Percentiles rank a stretch among this genome's conserved stretches.
Conservation (phyloP, 1,140 invertebrate species). For the Cephus cinctus region DNA sequence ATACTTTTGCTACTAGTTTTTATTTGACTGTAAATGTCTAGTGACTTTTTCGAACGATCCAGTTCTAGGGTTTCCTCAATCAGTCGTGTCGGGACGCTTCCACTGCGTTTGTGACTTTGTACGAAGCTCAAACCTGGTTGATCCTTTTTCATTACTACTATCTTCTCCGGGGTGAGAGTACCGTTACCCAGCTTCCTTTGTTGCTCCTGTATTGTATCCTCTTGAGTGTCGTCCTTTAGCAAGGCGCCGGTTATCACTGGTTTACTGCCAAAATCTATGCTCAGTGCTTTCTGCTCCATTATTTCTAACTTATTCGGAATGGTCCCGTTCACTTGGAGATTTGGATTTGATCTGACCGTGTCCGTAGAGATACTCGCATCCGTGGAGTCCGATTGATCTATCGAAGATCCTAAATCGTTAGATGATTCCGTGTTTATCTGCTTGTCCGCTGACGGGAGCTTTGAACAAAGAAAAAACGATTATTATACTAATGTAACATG, state of each 20-base stretch:
- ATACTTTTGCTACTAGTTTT: constrained; percentile 50
- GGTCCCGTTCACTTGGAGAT: constrained; percentile 41
- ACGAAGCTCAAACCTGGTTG: constrained; percentile 40
- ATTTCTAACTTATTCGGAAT: constrained; percentile 34
- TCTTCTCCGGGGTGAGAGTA: constrained; percentile 42
- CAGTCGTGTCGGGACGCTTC: constrained; percentile 47
- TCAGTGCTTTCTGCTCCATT: constrained; percentile 36
- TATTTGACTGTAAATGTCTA: constrained; percentile 53
- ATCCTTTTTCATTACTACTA: constrained; percentile 15
- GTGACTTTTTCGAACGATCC: constrained; percentile 44
- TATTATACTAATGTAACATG: too few relatives aligned
- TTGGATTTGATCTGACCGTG: constrained; percentile 43
- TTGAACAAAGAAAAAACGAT: too few relatives aligned
- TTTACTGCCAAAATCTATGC: constrained; percentile 49
- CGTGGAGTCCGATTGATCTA: constrained; percentile 42
- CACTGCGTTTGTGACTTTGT: constrained; percentile 44
- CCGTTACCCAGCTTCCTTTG: constrained; percentile 51
- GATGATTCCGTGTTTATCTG: constrained; percentile 34
- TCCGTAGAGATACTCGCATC: constrained; percentile 42
- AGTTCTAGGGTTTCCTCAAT: constrained; percentile 44
- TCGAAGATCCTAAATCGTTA: constrained; percentile 37
- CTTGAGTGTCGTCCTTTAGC: constrained; percentile 61
- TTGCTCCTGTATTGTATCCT: constrained; percentile 51
- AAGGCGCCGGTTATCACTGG: constrained; percentile 68
- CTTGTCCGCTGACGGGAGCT: too few relatives aligned